These are phyloP conservation scores for Smutsia gigantea DNA, from an alignment of 2,797 vertebrate species.

Conservation along the genomic window DNA sequence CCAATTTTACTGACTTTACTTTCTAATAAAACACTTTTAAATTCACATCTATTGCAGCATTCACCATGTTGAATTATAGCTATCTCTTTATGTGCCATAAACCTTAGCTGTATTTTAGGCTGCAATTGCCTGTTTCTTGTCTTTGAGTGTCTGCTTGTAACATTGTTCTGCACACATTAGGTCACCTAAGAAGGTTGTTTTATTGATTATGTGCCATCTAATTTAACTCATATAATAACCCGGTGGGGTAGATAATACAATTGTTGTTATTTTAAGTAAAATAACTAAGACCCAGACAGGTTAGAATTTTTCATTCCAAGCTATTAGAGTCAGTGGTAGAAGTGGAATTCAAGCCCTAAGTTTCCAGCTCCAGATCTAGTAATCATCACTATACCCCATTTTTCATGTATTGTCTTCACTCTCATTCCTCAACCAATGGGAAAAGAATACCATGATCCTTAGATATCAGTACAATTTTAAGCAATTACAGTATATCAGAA, in stretches of 20 bases:
- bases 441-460: not conserved
- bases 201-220: not conserved
- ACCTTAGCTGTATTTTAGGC: not conserved
- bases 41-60: not conserved
- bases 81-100: not conserved
- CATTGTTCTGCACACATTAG: not conserved
- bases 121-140: not conserved
- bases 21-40: slow-evolving; percentile 17
- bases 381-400: not conserved
- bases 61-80: not conserved
- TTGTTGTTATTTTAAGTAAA: slow-evolving; percentile 1
- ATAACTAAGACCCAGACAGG: not conserved
- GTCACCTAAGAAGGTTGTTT: not conserved
- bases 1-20: not conserved
- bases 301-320: not conserved
- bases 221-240: not conserved
- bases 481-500: not conserved
- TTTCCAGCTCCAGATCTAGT: not conserved
- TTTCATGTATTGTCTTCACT: not conserved
- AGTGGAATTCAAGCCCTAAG: not conserved
- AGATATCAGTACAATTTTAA: not conserved
- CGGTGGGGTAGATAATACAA: not conserved
- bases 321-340: not conserved
- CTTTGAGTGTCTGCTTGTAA: not conserved
- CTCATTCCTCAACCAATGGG: not conserved